Base-by-base conservation (phyloP, 1,140 invertebrate genomes). In the Mamestra configurata region DNA sequence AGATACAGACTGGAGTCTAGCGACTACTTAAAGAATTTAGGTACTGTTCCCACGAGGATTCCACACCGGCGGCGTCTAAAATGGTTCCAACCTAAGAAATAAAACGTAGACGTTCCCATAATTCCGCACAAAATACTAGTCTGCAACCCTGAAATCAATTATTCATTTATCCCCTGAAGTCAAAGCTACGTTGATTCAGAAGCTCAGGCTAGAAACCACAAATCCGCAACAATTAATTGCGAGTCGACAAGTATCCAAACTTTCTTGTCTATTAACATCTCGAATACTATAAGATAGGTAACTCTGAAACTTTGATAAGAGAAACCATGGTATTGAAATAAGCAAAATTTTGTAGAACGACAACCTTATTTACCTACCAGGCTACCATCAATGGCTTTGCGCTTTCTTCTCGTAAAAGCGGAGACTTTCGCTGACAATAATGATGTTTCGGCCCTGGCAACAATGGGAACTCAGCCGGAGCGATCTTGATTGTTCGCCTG, bases 361-460 rank as follows among this genome's bases (percentile, higher is more conserved):
- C 71, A 68, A 53, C 70, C 22, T 81, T 77, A 81, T 81, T 79
- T 86, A 81, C 77, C 79, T 79, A 80, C 79, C 79, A 84, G 80
- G 75, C 79, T 79, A 80, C 79, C 79, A 84, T 87, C 87, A 81
- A 84, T 85, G 80, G 83, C 80, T 88, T 84, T 82, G 82, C 86
- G 88, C 86, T 91, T 88, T 89, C 88, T 88, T 89, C 77, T 84
- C 82, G 76, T 82, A 82, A 85, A 89, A 84, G 81, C 83, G 66
- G 85, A 84, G 84, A 88, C 84, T 90, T 90, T 86, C 84, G 84
- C 85, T 83, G 83, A 86, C 83, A 86, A 88, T 86, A 91, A 89
- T 88, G 89, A 90, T 90, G 87, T 89, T 89, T 88, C 80, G 84
- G 77, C 82, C 77, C 83, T 86, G 71, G 43, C 64, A 84, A 90